phyloP scores from a whole-genome alignment of 1,140 invertebrate genomes.

The Gryon sp. region DNA sequence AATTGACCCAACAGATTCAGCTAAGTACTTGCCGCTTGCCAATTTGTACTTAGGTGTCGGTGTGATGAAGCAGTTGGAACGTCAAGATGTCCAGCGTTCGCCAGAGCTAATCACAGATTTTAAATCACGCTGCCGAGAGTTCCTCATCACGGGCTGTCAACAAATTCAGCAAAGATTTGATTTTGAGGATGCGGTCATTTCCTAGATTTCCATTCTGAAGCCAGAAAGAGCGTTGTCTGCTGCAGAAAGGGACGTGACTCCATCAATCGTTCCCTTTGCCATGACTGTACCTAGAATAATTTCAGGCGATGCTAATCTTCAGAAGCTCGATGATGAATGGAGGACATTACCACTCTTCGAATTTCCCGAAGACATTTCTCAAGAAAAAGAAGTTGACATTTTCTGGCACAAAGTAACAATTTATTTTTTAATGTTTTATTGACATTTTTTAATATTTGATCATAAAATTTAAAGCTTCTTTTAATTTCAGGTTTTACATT shows the following conservation, averaged over 20 bases:
- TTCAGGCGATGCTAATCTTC: slow-evolving; percentile 13
- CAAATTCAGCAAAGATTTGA: slow-evolving; percentile 19
- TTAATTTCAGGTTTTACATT: slow-evolving; percentile 2
- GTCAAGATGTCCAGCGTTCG: slow-evolving; percentile 20
- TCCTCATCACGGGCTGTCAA: slow-evolving; percentile 13
- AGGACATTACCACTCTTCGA: slow-evolving; percentile 27
- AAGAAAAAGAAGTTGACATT: slow-evolving; percentile 6
- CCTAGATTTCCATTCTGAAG: slow-evolving; percentile 9
- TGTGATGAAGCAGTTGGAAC: slow-evolving; percentile 26
- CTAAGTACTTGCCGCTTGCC: slow-evolving; percentile 1
- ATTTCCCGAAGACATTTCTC: slow-evolving; percentile 36
- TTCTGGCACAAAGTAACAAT: neutral
- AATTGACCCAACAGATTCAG: slow-evolving; percentile 6
- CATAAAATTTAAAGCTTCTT: neutral
- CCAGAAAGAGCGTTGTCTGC: slow-evolving; percentile 7
- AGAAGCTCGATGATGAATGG: slow-evolving; percentile 47
- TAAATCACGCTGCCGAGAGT: slow-evolving; percentile 14
- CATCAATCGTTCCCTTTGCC: slow-evolving; percentile 19
- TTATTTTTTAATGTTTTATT: too few species aligned
- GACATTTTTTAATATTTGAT: slow-evolving; percentile 2
- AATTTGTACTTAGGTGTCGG: slow-evolving; percentile 32
- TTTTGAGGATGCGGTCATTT: slow-evolving; percentile 18
- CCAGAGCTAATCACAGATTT: slow-evolving; percentile 34
- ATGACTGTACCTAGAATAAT: slow-evolving; percentile 16
- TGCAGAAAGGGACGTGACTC: slow-evolving; percentile 3